Conservation (phyloP, 2,113 vertebrate species). For the Orycteropus afer region DNA sequence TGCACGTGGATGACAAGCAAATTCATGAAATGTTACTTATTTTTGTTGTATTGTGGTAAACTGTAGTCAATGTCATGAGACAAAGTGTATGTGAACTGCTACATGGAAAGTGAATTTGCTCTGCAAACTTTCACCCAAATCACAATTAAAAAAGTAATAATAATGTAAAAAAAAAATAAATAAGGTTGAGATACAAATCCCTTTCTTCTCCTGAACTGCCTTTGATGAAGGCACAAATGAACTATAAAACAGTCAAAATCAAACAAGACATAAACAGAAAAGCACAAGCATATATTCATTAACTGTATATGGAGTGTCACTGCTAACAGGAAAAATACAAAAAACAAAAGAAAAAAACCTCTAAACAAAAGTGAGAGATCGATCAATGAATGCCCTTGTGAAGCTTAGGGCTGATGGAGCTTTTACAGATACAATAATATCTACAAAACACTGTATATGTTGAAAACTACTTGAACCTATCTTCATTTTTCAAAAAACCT, state of each 20-base stretch:
- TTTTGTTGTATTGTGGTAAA: too few species aligned
- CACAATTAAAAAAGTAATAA: too few species aligned
- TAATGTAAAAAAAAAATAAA: too few species aligned
- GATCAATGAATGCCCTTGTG: neutral
- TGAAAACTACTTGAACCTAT: neutral
- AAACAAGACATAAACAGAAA: conserved; percentile 46
- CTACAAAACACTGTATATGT: neutral
- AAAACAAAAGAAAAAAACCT: neutral
- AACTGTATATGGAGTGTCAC: neutral
- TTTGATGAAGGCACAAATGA: neutral
- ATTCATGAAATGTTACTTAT: too few species aligned
- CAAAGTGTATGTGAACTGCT: too few species aligned
- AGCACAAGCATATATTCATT: neutral
- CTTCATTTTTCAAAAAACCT: neutral
- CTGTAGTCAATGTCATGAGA: too few species aligned
- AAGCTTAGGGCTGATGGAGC: neutral
- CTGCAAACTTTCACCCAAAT: too few species aligned
- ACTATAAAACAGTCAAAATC: neutral
- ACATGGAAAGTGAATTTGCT: too few species aligned
- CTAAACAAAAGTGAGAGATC: neutral
- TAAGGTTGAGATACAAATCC: neutral
- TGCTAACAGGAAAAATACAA: neutral
- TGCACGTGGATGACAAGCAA: too few species aligned
- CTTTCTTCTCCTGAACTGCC: neutral
- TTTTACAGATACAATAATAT: conserved; percentile 22